Percentiles rank a stretch among this genome's conserved stretches.
Conservation (phyloP, 2,797 vertebrate species). For the Triplophysa bombifrons region DNA sequence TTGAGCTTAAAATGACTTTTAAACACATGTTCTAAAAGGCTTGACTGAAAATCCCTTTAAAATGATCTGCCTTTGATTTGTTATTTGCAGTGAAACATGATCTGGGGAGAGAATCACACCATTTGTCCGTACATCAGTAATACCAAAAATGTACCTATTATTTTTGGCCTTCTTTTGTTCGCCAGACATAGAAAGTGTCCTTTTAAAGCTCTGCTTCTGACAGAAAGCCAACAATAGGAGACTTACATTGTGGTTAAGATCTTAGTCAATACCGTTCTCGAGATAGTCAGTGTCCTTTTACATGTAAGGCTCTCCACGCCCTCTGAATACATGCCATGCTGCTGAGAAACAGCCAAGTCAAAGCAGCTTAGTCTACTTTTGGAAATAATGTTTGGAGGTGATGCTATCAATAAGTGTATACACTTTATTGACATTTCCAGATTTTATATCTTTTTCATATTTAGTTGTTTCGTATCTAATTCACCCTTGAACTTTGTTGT, state of each 20-base stretch:
- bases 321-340: constrained; percentile 36
- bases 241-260: constrained; percentile 44
- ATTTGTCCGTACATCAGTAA: constrained; percentile 38
- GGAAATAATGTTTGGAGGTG: not conserved
- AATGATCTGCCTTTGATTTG: constrained; percentile 40
- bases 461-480: not conserved
- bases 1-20: no score
- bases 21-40: not conserved
- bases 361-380: not conserved
- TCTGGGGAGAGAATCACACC: constrained; percentile 49
- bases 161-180: constrained; percentile 47
- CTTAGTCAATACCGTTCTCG: constrained; percentile 49
- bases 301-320: constrained; percentile 58
- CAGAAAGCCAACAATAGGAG: constrained; percentile 52
- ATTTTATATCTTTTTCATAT: not conserved
- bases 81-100: constrained; percentile 53
- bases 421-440: not conserved
- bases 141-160: constrained; percentile 36
- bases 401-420: not conserved
- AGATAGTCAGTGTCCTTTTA: constrained; percentile 58
- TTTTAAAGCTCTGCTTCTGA: constrained; percentile 44
- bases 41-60: not conserved
- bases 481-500: not conserved
- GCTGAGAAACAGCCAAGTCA: not conserved
- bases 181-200: constrained; percentile 45